Base-by-base conservation (phyloP, 2,797 vertebrate genomes). In the Heliangelus exortis region DNA sequence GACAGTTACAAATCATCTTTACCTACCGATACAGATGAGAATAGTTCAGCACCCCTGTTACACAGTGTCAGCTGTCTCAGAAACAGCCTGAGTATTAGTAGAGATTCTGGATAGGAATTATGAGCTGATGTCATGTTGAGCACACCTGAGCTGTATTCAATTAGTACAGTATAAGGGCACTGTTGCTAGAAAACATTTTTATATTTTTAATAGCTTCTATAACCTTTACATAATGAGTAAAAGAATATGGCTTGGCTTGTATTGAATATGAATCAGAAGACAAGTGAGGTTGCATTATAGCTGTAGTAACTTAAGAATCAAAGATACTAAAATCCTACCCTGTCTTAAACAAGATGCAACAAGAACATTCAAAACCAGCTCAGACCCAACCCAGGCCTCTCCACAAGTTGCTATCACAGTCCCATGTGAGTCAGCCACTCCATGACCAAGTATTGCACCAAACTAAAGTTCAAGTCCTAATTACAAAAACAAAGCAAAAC, bases 21-120 rank as follows among this genome's bases (percentile, higher is more conserved):
- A 73, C 7, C 7, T 29, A 15, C 1, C 12, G 7, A 61, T 26
- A 57, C 11, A 67, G 58, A 11, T 34, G 11, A 57, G 34, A 36
- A 54, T 17, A 17, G 12, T 13, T 39, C 3, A 55, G 2, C 8
- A 63, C 6, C 18, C 33, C 22, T 39, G 16, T 34, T 41, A 19
- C 26, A 12, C 2, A 26, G 36, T 13, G 3, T 4, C 23, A 36
- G 4, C 6, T 50, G 0, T 3, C 21, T 7, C 22, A 69, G 51
- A 47, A 65, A 26, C 2, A 80, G 34, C 12, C 14, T 16, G 9
- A 61, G 12, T 28, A 21, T 48, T 33, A 48, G 41, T 4, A 47
- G 20, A 29, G 54, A 25, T 9, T 11, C 12, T 9, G 26, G 45
- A 3, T 31, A 11, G 33, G 47, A 75, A 39, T 45, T 82, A 29